Evolutionary conservation across 1,140 invertebrate genomes (phyloP).

Genomic region (Lerema accius): DNA sequence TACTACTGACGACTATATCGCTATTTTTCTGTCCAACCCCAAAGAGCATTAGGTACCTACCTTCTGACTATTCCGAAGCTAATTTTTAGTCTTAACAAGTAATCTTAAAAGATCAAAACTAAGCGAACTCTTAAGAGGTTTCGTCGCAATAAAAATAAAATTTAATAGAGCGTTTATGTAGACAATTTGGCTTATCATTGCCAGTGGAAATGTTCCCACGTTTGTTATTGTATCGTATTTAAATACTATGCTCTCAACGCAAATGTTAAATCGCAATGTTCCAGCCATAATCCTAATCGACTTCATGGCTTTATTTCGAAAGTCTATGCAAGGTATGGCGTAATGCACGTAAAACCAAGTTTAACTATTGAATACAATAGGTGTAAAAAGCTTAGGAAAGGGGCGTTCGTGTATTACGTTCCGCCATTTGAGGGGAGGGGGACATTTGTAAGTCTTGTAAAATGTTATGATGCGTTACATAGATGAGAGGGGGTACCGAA

Average conservation of each 20-base stretch:
- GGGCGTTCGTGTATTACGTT: too few relatives aligned
- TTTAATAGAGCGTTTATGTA: conserved; percentile 22
- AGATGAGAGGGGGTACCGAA: too few relatives aligned
- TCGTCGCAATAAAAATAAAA: conserved; percentile 20
- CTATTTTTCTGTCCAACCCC: too few relatives aligned
- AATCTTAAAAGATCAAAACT: background rate
- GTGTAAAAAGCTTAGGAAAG: too few relatives aligned
- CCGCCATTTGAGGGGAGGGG: too few relatives aligned
- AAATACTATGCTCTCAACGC: conserved; percentile 27
- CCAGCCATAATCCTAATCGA: conserved; percentile 43
- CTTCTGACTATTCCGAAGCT: too few relatives aligned
- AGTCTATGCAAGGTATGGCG: conserved; percentile 23
- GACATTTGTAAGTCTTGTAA: too few relatives aligned
- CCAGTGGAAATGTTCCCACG: conserved; percentile 28
- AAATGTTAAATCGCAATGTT: conserved; percentile 45
- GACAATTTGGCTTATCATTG: conserved; percentile 19
- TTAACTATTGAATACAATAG: too few relatives aligned
- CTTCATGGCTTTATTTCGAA: conserved; percentile 38
- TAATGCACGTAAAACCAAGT: conserved; percentile 27
- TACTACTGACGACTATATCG: too few relatives aligned
- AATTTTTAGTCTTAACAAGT: too few relatives aligned
- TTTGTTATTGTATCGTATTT: conserved; percentile 23
- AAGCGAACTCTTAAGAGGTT: background rate
- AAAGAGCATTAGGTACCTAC: too few relatives aligned
- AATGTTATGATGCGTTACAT: too few relatives aligned